Evolutionary conservation across 2,113 vertebrate genomes (phyloP).

Genomic region (Daubentonia madagascariensis): DNA sequence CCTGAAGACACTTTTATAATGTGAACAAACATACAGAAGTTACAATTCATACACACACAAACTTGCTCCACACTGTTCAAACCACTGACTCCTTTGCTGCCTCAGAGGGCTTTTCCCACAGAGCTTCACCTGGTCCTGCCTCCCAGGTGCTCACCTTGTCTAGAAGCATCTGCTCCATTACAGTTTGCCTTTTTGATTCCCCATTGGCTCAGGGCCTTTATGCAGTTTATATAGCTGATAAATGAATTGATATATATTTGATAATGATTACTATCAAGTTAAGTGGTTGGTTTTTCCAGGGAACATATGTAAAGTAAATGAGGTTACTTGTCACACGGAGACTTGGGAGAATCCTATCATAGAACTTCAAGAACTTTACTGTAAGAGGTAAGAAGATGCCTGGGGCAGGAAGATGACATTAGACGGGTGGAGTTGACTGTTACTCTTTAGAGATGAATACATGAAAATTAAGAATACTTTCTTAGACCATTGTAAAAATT

Average conservation of each 20-base stretch:
- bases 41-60: neutral
- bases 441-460: neutral
- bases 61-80: neutral
- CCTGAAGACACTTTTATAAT: neutral
- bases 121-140: neutral
- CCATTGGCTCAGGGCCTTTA: neutral
- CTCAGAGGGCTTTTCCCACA: neutral
- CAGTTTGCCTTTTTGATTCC: neutral
- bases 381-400: neutral
- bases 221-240: neutral
- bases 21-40: neutral
- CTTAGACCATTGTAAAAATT: neutral
- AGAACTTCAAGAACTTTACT: neutral
- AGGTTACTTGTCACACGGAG: neutral
- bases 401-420: neutral
- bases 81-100: neutral
- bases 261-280: neutral
- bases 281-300: neutral
- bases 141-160: neutral
- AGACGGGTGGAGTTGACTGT: neutral
- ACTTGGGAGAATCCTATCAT: neutral
- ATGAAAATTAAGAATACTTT: neutral
- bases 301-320: neutral
- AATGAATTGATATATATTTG: neutral
- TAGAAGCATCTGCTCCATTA: neutral